phyloP scores from a whole-genome alignment of 2,888 invertebrate genomes.

The Sinotaia quadrata region DNA sequence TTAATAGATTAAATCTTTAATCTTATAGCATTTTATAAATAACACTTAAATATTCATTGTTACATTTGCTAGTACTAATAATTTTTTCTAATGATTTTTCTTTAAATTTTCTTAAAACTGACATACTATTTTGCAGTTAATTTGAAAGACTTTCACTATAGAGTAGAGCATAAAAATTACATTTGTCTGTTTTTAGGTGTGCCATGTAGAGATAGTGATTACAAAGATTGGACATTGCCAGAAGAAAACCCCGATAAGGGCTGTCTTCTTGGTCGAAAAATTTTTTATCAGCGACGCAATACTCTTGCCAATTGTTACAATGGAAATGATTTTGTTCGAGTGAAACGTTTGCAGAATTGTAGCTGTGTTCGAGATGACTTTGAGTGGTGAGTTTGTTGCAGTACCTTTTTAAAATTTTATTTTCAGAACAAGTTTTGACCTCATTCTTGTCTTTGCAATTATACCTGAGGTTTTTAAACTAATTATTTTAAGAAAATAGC shows the following conservation, averaged over 20 bases:
- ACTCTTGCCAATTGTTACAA: constrained; percentile 86
- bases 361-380: constrained; percentile 86
- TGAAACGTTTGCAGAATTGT: constrained; percentile 81
- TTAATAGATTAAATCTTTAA: no score
- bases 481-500: no score
- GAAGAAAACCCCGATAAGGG: constrained; percentile 73
- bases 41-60: no score
- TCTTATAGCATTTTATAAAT: no score
- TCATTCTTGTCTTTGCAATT: background rate
- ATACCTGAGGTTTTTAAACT: no score
- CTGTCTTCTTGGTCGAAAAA: constrained; percentile 85
- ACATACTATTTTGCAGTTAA: no score
- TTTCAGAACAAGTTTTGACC: background rate
- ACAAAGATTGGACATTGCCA: constrained; percentile 89
- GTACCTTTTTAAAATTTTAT: background rate
- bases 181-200: constrained; percentile 64
- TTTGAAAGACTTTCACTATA: no score
- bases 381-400: constrained; percentile 81
- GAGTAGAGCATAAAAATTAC: no score
- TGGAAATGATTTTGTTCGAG: constrained; percentile 82
- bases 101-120: no score
- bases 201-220: constrained; percentile 82
- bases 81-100: no score
- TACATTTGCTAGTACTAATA: no score
- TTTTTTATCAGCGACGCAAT: constrained; percentile 83